Evolutionary conservation across 2,113 vertebrate species (phyloP).

Genomic region (Procavia capensis): DNA sequence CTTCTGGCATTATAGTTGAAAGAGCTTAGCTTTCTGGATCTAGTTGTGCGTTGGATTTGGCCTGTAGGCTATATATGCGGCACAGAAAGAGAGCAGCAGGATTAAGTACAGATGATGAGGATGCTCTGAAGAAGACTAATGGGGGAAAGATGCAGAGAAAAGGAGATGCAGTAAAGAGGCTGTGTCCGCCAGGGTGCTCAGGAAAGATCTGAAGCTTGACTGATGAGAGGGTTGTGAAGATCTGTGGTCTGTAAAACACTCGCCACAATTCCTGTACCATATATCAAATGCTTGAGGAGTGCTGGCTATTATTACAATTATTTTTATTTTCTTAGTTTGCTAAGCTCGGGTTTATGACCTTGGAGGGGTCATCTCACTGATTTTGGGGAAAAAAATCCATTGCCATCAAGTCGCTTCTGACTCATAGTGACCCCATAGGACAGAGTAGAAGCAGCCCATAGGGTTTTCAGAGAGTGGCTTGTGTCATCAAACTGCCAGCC

Average conservation of each 20-base stretch:
- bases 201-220: neutral
- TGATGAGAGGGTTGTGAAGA: neutral
- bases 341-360: neutral
- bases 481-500: too few relatives aligned
- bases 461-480: too few relatives aligned
- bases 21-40: neutral
- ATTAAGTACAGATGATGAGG: neutral
- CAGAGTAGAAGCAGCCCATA: too few relatives aligned
- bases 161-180: too few relatives aligned
- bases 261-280: fast-evolving
- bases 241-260: fast-evolving
- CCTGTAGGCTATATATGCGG: neutral
- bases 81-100: neutral
- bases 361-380: neutral
- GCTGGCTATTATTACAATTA: neutral
- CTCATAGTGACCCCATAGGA: too few relatives aligned
- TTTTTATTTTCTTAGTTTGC: neutral
- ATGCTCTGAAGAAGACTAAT: neutral
- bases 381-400: neutral
- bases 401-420: too few relatives aligned
- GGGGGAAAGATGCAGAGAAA: neutral
- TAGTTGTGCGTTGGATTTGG: neutral
- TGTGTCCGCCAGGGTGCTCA: neutral
- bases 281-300: fast-evolving
- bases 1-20: fast-evolving